Percentiles rank a stretch among this genome's conserved stretches.
Conservation (phyloP, 2,113 vertebrate genomes). For the Lethenteron reissneri region DNA sequence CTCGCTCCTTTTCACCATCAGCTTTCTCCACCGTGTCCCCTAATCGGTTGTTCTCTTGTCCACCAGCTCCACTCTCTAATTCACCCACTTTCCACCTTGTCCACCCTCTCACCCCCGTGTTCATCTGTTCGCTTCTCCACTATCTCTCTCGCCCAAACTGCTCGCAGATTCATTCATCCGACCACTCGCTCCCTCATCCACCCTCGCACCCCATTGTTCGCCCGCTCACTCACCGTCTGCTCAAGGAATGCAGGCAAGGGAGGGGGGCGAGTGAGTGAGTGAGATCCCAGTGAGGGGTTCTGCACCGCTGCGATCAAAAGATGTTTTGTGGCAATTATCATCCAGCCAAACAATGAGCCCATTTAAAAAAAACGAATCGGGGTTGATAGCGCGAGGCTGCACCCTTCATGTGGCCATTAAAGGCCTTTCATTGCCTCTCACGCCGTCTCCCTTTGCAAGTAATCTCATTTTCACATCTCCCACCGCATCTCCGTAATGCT, state of each 20-base stretch:
- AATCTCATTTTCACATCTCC: not conserved
- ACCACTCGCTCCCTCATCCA: not conserved
- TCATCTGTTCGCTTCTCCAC: not conserved
- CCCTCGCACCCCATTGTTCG: not conserved
- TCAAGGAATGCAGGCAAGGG: not conserved
- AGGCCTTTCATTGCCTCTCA: not conserved
- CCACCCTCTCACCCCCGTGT: not conserved
- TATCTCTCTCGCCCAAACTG: not conserved
- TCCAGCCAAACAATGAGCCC: too few species aligned
- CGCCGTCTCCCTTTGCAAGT: not conserved
- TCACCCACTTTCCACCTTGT: not conserved
- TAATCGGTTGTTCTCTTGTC: not conserved
- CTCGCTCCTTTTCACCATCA: not conserved
- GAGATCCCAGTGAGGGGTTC: too few species aligned
- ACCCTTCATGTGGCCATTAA: not conserved
- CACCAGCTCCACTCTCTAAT: not conserved
- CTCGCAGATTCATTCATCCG: not conserved
- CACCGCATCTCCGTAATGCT: not conserved
- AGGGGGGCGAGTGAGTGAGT: too few species aligned
- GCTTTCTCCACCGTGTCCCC: not conserved
- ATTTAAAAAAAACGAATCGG: too few species aligned
- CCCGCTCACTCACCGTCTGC: not conserved
- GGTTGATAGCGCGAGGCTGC: not conserved
- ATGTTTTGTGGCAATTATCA: too few species aligned
- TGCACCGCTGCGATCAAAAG: too few species aligned